phyloP scores from a whole-genome alignment of 2,113 vertebrate species.

The Struthidea cinerea region DNA sequence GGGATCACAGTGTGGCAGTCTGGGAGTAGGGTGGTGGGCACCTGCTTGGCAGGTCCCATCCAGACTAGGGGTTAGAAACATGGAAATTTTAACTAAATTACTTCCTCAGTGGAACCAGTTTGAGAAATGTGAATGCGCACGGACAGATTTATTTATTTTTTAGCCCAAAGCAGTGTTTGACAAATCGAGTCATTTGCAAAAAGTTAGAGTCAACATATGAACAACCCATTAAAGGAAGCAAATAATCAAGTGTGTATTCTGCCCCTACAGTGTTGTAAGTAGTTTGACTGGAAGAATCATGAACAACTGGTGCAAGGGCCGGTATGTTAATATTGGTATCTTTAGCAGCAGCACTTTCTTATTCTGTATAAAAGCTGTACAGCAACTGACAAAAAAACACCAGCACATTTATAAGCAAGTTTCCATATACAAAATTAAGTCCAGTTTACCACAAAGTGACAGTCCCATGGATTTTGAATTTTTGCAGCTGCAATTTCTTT shows the following conservation, averaged over 20 bases:
- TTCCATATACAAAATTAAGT: not conserved
- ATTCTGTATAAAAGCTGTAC: not conserved
- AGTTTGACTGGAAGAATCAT: not conserved
- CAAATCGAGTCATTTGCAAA: not conserved
- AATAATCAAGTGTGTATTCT: not conserved
- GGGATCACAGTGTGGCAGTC: accelerated
- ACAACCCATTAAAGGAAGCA: not conserved
- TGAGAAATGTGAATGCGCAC: not conserved
- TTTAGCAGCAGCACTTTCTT: not conserved
- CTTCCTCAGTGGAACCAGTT: not conserved
- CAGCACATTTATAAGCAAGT: not conserved
- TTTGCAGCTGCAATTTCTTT: not conserved
- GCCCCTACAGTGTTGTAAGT: not conserved
- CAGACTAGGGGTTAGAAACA: not conserved
- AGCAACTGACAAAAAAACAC: not conserved
- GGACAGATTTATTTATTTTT: not conserved
- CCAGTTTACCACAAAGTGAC: not conserved
- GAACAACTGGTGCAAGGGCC: not conserved
- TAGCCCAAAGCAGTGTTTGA: not conserved
- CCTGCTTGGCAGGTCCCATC: not conserved
- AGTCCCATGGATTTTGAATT: not conserved
- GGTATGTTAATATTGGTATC: not conserved
- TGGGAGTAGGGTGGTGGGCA: not conserved
- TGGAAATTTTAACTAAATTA: not conserved
- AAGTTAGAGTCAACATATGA: not conserved